Base-by-base conservation (phyloP, 2,888 invertebrate species). In the Idaea straminata region DNA sequence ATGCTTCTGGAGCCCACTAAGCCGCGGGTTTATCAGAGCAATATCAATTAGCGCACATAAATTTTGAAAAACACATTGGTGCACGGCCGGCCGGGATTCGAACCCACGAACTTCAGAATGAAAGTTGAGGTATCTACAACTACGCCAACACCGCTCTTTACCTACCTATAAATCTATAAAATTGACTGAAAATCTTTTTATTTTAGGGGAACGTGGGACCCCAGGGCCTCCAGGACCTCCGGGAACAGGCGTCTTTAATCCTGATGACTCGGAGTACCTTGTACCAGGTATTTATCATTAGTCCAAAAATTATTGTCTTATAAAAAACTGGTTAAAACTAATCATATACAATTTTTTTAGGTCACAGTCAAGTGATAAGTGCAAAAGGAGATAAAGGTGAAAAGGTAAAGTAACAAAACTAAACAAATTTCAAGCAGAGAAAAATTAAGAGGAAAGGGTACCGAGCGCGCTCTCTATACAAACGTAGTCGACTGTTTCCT, bases 221-320 rank as follows among this genome's bases (percentile, higher is more conserved):
- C 86, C 90, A 0, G 93, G 93, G 0, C 91, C 89, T 0, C 93
- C 93, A 1, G 92, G 93, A 0, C 88, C 91, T 0, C 84, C 90
- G 0, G 74, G 80, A 0, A 57, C 81, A n/a, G 83, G 81, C 2
- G 69, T 72, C 6, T 80, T 81, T 57, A 84, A 74, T 62, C 67
- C 83, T 59, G 89, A 88, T 58, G 86, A 88, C 61, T 77, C 86
- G 7, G 90, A 89, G 61, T 84, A 84, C 64, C 68, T 87, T 38
- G 65, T 78, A 34, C 63, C 85, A 59, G 88, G 92, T 90, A 61
- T 47, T 47, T 47, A 47, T 47, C 13, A 25, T 25, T 1, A 25
- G 25, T 25, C 25, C n/a, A n/a, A n/a, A 25, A 25, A 25, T 25
- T 25, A 25, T 25, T 1, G 25, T 25, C 25, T 25, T 0, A 7